Base-by-base conservation (phyloP, 2,797 vertebrate species). In the Anabacerthia variegaticeps region DNA sequence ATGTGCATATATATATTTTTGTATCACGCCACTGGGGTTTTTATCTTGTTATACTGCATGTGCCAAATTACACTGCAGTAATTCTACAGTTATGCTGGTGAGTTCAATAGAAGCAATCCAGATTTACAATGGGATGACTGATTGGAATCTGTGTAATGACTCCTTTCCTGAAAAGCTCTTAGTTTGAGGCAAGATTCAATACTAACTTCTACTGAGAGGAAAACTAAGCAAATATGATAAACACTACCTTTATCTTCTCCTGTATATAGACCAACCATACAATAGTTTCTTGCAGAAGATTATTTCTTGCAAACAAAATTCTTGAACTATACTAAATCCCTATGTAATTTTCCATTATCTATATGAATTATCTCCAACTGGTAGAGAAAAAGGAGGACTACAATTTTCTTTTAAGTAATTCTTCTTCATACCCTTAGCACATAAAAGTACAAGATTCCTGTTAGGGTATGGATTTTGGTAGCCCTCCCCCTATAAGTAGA, bases 191-290 rank as follows among this genome's bases (percentile, higher is more conserved):
- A 95, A 80, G 69, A 90, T 78, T 91, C 85, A 65, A 62, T 86
- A 81, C 30, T 51, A 78, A 62, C 37, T 74, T 71, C 56, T 85
- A 61, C 84, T 92, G 84, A 90, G 69, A 81, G 37, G 51, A 72
- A 91, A 96, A 93, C 43, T 55, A 72, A 89, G 72, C 87, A 95
- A 93, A 95, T 87, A 77, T 41, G 52, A 89, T 76, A 93, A 95
- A 86, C 11, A 82, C 46, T 90, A 58, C 44, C 27, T 96, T 83
- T 89, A 77, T 65, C 44, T 77, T 16, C 51, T 83, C 37, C 39
- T 88, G 8, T 58, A 34, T 46, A 20, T 34, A 80, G 66, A 80
- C 16, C 34, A 75, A 78, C 17, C 7, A 28, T 9, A 49, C 27
- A 52, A 74, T 34, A 69, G 18, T 51, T 85, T 66, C 21, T 17